Evolutionary conservation across 1,140 invertebrate genomes (phyloP).

Genomic region (Ips typographus): DNA sequence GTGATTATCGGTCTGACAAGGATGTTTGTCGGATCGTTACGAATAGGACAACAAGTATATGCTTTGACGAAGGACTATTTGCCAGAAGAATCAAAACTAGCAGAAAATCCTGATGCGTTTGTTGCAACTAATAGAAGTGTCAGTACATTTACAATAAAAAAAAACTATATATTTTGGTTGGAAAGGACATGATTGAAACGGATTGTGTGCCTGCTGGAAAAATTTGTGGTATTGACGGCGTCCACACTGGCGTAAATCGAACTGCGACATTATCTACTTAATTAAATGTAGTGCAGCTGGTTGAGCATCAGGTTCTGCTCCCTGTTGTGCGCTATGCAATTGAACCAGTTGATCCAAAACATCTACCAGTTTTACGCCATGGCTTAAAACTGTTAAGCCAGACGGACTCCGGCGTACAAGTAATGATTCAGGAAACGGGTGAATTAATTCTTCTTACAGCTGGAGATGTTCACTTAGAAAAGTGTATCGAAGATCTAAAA

Average conservation of each 20-base stretch:
- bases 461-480: conserved; percentile 96
- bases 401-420: conserved; percentile 89
- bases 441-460: conserved; percentile 96
- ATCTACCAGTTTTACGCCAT: conserved; percentile 78
- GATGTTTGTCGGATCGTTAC: too few species aligned
- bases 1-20: too few species aligned
- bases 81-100: too few species aligned
- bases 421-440: conserved; percentile 61
- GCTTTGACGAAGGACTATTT: too few species aligned
- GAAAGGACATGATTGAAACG: conserved; percentile 82
- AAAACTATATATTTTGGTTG: conserved; percentile 90
- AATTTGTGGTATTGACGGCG: conserved; percentile 81
- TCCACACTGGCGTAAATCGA: conserved; percentile 83
- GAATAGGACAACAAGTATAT: too few species aligned
- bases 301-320: conserved; percentile 72
- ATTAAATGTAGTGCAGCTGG: conserved; percentile 85
- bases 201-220: conserved; percentile 85
- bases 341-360: conserved; percentile 82
- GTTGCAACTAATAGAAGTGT: conserved; percentile 52
- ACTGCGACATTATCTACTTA: conserved; percentile 88
- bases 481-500: conserved; percentile 87
- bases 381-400: conserved; percentile 84
- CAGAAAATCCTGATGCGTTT: conserved; percentile 44
- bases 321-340: conserved; percentile 94
- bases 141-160: conserved; percentile 60